phyloP scores from a whole-genome alignment of 2,797 vertebrate genomes.

The Pseudochirops cupreus region DNA sequence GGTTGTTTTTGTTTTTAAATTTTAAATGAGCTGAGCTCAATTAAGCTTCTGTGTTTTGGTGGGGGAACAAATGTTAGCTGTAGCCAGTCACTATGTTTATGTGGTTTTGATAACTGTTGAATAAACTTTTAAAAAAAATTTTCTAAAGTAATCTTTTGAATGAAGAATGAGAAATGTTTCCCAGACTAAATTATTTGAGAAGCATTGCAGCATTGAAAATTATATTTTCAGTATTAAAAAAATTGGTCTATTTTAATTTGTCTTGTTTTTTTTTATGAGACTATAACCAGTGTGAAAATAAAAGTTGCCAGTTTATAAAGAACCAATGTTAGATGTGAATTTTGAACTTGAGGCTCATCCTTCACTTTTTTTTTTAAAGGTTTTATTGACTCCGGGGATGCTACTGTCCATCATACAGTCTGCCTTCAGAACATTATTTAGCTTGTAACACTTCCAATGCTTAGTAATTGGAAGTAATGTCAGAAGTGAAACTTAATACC shows the following conservation, averaged over 20 bases:
- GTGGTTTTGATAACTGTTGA: slow-evolving; percentile 55
- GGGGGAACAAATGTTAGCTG: slow-evolving; percentile 22
- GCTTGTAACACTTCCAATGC: background rate
- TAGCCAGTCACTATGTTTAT: slow-evolving; percentile 26
- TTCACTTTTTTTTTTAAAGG: background rate
- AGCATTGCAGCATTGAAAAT: slow-evolving; percentile 32
- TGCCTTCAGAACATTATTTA: background rate
- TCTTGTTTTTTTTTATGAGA: slow-evolving; percentile 24
- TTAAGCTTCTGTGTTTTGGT: slow-evolving; percentile 42
- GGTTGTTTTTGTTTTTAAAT: slow-evolving; percentile 37
- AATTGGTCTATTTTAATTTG: slow-evolving; percentile 27
- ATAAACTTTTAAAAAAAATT: slow-evolving; percentile 12
- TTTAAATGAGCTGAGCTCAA: slow-evolving; percentile 49
- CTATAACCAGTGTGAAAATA: slow-evolving; percentile 30
- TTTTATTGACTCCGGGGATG: background rate
- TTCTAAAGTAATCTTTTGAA: slow-evolving; percentile 55
- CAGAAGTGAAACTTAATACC: background rate
- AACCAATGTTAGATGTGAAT: background rate
- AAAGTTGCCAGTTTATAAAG: slow-evolving; percentile 2
- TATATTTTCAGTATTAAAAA: background rate
- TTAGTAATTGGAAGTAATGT: background rate
- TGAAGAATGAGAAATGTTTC: slow-evolving; percentile 56
- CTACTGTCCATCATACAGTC: background rate
- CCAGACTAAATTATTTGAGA: slow-evolving; percentile 60
- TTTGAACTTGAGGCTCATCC: background rate